A percentile compares a stretch with the other conserved stretches of the same genome.
Conservation (phyloP, 2,797 vertebrate species). For the Bufotes viridis region DNA sequence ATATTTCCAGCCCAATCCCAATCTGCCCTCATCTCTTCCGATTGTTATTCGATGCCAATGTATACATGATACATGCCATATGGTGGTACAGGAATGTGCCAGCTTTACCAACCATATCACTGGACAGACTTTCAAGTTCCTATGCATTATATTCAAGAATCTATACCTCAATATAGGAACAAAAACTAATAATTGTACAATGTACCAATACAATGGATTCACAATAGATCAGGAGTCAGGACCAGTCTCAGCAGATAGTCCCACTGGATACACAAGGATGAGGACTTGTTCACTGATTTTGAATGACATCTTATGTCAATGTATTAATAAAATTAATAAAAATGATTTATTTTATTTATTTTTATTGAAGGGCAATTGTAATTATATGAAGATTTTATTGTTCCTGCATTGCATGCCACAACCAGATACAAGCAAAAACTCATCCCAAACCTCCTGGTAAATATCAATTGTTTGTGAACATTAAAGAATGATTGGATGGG, state of each 20-base stretch:
- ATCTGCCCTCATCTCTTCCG: constrained; percentile 19
- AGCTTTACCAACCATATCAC: background rate
- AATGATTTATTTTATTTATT: background rate
- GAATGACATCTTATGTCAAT: background rate
- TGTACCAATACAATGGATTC: background rate
- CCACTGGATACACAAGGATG: background rate
- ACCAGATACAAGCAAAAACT: background rate
- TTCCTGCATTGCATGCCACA: background rate
- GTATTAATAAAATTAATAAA: background rate
- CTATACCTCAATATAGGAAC: background rate
- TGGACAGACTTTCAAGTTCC: background rate
- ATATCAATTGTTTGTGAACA: background rate
- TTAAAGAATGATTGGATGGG: background rate
- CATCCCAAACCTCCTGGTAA: background rate
- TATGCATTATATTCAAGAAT: background rate
- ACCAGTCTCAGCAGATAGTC: background rate
- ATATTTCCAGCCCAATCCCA: constrained; percentile 71
- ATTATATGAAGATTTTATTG: background rate
- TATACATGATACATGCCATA: background rate
- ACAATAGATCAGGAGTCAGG: background rate
- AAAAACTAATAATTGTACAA: background rate
- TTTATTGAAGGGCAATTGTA: background rate
- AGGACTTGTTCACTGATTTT: background rate
- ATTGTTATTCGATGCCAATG: constrained; percentile 16
- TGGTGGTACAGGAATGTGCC: background rate